Base-by-base conservation (phyloP, 2,888 invertebrate species). In the Xanthia togata region DNA sequence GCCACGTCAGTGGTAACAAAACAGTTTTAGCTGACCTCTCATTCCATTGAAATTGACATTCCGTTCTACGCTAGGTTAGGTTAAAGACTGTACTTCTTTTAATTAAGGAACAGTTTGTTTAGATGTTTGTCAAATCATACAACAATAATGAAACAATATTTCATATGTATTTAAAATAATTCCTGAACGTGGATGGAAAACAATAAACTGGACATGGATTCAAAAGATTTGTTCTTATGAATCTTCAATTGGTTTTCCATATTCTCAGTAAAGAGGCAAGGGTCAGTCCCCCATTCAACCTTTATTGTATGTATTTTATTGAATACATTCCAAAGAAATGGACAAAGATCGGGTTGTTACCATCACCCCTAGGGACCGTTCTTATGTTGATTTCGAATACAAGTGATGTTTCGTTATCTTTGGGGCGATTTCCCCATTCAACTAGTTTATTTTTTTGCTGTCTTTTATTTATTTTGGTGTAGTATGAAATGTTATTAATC, bases 301-400 rank as follows among this genome's bases (percentile, higher is more conserved):
- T 82, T 72, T 76, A 80, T 76, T 79, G 79, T 76, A 63, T 89
- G 86, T 88, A n/a, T n/a, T n/a, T n/a, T 91, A 88, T 90, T 89
- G 86, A 92, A 91, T 90, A 89, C 83, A 90, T 90, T 90, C 89
- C 85, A 85, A 87, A 88, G 88, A 88, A 87, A 90, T 88, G 89
- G 89, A 90, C 89, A 89, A 84, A 88, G 88, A 87, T 86, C 83
- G 76, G 82, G 83, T 88, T 84, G 88, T 83, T 83, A 71, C 77
- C 73, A 41, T 83, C 81, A 80, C 73, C 84, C 90, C 88, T 87
- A 55, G 69, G 76, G 68, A 6, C 35, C 12, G 57, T 57, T 59
- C 47, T 70, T 59, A 44, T 81, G 74, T 62, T 64, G 47, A 71
- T 71, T 79, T 69, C 17, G 67, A n/a, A 65, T 78, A 75, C 88